Evolutionary conservation across 1,140 invertebrate genomes (phyloP).

Genomic region (Camponotus vicinus): DNA sequence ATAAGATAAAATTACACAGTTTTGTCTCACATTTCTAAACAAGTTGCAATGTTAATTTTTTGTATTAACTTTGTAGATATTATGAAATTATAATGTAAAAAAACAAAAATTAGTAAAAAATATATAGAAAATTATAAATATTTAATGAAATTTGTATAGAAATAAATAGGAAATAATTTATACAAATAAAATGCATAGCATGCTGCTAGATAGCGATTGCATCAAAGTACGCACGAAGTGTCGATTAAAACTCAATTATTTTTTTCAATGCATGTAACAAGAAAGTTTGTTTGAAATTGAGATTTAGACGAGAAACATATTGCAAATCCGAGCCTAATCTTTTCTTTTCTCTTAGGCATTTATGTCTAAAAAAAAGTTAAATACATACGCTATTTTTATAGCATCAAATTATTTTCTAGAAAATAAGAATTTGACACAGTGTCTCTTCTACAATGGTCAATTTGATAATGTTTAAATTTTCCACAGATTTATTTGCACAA

Average conservation of each 20-base stretch:
- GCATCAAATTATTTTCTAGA: neutral
- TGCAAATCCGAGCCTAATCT: too few species aligned
- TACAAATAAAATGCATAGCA: slow-evolving; percentile 1
- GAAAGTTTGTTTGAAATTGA: slow-evolving; percentile 19
- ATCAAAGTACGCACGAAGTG: slow-evolving; percentile 24
- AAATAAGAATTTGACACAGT: neutral
- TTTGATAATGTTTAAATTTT: neutral
- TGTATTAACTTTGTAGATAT: neutral
- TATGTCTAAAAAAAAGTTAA: neutral
- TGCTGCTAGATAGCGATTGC: neutral
- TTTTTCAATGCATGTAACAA: slow-evolving; percentile 14
- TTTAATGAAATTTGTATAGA: neutral
- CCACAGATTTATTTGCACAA: slow-evolving; percentile 13
- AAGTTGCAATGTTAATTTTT: slow-evolving; percentile 1
- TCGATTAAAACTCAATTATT: slow-evolving; percentile 32
- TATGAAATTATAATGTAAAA: neutral
- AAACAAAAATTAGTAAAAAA: neutral
- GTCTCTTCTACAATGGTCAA: neutral
- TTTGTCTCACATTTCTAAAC: neutral
- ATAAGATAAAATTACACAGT: neutral
- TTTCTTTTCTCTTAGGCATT: neutral
- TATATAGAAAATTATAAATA: neutral
- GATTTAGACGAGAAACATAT: neutral
- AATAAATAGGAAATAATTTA: slow-evolving; percentile 31
- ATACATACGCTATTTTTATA: neutral